Evolutionary conservation across 2,797 vertebrate genomes (phyloP).

Genomic region (Uromys caudimaculatus): DNA sequence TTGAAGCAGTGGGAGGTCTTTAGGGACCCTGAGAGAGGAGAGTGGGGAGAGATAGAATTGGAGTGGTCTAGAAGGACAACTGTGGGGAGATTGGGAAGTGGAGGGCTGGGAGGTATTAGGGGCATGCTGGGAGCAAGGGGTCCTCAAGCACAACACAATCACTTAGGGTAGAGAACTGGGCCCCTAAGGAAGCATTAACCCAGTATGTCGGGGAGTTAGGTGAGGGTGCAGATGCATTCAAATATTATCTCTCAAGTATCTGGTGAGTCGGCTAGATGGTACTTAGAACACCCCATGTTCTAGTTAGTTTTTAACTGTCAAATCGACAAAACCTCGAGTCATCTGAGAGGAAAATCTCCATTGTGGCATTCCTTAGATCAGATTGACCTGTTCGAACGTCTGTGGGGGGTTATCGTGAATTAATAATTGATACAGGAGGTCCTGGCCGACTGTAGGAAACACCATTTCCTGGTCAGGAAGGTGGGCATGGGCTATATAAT

Average conservation of each 20-base stretch:
- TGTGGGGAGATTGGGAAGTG: not conserved
- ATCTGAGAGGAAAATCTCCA: not conserved
- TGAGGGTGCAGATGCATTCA: not conserved
- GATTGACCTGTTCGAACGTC: not conserved
- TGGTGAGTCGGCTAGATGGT: not conserved
- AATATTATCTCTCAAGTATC: not conserved
- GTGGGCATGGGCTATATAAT: not conserved
- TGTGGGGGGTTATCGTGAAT: not conserved
- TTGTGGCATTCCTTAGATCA: not conserved
- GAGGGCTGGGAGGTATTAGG: not conserved
- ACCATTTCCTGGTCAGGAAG: not conserved
- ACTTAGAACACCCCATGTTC: not conserved
- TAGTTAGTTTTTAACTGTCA: not conserved
- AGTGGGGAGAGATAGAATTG: not conserved
- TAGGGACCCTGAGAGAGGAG: not conserved
- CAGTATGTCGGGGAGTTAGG: not conserved
- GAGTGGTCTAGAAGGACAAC: not conserved
- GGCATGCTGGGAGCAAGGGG: not conserved
- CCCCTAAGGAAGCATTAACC: not conserved
- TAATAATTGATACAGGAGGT: not conserved
- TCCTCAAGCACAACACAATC: no score
- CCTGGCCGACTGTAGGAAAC: not conserved
- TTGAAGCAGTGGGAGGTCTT: not conserved
- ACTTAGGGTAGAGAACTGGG: no score
- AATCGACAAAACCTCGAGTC: not conserved